Evolutionary conservation across 2,888 invertebrate genomes (phyloP), one percentile per base, ranked within the genome.

Genomic region (Mythimna albipuncta): DNA sequence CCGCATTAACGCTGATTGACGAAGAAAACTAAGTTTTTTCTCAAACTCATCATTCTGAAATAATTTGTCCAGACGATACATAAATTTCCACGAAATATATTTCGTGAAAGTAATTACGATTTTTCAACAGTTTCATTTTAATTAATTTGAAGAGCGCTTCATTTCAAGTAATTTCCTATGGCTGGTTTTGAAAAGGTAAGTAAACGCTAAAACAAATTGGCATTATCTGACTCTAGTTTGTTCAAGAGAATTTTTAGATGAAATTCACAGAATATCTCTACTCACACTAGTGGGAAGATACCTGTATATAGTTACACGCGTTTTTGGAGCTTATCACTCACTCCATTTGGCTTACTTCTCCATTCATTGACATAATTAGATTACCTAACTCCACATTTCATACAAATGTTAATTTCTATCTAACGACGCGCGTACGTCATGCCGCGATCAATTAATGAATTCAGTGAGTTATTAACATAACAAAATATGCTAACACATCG

Each of bases 331-430:
- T 11, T 35, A 47, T 64, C 35, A 74, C 41, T 52, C n/a, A 58
- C 52, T 66, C 32, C 67, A 21, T 38, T 65, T 13, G 19, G 57
- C 32, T 52, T 21, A 57, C 1, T n/a, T 21, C 47, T 55, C 41
- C n/a, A 52, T 47, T 44, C 41, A 62, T 54, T 63, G 26, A 74
- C 62, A 66, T 73, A 63, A 70, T 71, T 62, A 61, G 38, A 72
- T 68, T 66, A 70, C 21, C 10, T 57, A 71, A 62, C 32, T 79
- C 61, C 61, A 77, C 35, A 68, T 65, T 77, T 74, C 73, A 70
- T 72, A 77, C 71, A 85, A 72, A 69, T 75, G 65, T 77, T 77
- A 72, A 71, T 72, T 65, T 50, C 69, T 75, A 77, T 80, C 57
- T 72, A 86, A 79, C 72, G 54, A 69, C 47, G 50, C 47, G 50